A percentile compares a stretch with the other conserved stretches of the same genome.
Evolutionary conservation across 2,797 vertebrate genomes (phyloP).

Genomic region (Neosalanx taihuensis): DNA sequence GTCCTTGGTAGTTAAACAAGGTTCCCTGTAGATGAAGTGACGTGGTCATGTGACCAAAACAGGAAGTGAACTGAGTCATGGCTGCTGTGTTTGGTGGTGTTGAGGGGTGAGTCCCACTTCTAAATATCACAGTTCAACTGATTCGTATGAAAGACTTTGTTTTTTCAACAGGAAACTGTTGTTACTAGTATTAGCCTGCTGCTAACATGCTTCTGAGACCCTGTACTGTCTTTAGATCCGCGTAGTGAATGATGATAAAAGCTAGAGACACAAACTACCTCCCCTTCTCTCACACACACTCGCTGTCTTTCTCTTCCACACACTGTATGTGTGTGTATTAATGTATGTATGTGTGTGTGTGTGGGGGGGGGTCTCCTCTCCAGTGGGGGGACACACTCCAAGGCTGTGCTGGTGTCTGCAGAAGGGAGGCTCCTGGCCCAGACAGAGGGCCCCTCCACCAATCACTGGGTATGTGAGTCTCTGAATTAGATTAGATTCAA

Average conservation of each 20-base stretch:
- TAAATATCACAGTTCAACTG: neutral
- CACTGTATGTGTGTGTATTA: neutral
- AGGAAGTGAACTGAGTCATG: neutral
- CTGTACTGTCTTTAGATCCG: no score
- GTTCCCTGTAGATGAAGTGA: neutral
- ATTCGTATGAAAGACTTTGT: neutral
- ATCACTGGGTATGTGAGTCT: slow-evolving; percentile 86
- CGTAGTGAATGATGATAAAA: no score
- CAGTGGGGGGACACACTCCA: slow-evolving; percentile 87
- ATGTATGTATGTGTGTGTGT: neutral
- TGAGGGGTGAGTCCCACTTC: neutral
- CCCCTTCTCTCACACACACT: no score
- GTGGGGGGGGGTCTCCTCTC: neutral
- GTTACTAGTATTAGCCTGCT: no score
- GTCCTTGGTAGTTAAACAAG: neutral
- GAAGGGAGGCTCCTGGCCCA: slow-evolving; percentile 82
- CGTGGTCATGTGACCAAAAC: slow-evolving; percentile 14
- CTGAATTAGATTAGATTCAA: neutral
- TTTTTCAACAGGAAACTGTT: no score
- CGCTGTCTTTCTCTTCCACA: no score
- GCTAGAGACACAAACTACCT: no score
- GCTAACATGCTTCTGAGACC: no score
- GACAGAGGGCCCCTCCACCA: slow-evolving; percentile 82
- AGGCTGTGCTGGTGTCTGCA: slow-evolving; percentile 77
- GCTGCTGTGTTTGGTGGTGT: slow-evolving; percentile 10